These are phyloP conservation scores for Argyra leucocephala DNA, from an alignment of 2,888 invertebrate genomes.

Conservation along the genomic window DNA sequence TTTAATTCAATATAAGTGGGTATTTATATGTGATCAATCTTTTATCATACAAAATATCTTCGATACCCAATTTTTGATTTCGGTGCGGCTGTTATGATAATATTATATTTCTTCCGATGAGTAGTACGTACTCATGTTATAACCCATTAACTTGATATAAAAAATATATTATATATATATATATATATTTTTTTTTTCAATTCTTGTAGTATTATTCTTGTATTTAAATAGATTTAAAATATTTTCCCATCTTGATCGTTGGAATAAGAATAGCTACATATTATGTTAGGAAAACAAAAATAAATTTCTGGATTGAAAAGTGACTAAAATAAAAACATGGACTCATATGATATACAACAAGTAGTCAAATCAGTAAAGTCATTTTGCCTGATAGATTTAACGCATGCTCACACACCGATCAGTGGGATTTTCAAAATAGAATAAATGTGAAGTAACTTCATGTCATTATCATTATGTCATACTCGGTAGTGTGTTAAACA, in stretches of 20 bases:
- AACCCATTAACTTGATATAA: too few species aligned
- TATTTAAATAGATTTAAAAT: too few species aligned
- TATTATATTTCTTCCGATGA: neutral
- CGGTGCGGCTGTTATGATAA: neutral
- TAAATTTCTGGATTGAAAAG: neutral
- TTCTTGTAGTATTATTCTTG: too few species aligned
- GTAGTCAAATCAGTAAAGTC: slow-evolving; percentile 16
- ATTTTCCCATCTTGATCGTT: too few species aligned
- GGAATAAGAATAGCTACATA: too few species aligned
- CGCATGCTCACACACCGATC: slow-evolving; percentile 20
- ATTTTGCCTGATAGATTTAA: slow-evolving; percentile 20
- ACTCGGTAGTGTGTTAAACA: neutral
- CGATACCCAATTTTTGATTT: neutral
- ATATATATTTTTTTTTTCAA: too few species aligned
- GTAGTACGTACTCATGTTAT: too few species aligned
- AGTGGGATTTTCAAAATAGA: neutral
- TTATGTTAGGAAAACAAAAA: neutral
- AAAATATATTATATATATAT: too few species aligned
- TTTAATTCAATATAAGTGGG: neutral
- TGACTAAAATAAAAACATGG: neutral
- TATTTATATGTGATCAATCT: neutral
- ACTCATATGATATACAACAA: neutral
- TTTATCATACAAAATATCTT: neutral
- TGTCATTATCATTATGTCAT: neutral
- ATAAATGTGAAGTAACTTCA: neutral